These are phyloP conservation scores for Xestoiulus laeticollis DNA, from an alignment of 2,888 invertebrate species.

Conservation along the genomic window DNA sequence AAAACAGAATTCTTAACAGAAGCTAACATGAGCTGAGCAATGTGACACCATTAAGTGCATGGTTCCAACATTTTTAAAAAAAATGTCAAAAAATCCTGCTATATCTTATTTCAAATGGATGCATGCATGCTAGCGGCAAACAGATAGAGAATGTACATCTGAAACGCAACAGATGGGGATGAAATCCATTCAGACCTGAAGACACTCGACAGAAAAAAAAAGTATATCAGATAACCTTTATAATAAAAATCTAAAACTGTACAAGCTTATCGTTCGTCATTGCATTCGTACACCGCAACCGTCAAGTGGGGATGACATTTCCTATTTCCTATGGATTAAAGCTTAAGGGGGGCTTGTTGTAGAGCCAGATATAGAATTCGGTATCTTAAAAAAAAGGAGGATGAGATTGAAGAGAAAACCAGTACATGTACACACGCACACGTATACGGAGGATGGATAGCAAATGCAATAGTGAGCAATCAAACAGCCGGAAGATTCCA, in stretches of 20 bases:
- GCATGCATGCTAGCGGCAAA: too few relatives aligned
- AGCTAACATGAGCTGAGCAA: too few relatives aligned
- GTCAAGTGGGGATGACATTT: neutral
- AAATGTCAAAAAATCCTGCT: too few relatives aligned
- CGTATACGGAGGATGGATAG: neutral
- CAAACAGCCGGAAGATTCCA: neutral
- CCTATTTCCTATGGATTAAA: neutral
- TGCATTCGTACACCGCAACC: neutral
- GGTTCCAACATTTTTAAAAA: too few relatives aligned
- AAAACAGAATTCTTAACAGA: too few relatives aligned
- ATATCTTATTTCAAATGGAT: too few relatives aligned
- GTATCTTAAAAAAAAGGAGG: neutral
- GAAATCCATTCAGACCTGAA: too few relatives aligned
- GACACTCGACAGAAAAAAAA: too few relatives aligned
- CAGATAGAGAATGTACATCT: too few relatives aligned
- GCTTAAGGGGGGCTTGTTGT: neutral
- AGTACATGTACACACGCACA: neutral
- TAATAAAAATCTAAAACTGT: neutral
- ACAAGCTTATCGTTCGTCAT: neutral
- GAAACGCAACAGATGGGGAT: too few relatives aligned
- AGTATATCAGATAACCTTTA: neutral
- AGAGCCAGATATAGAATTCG: neutral
- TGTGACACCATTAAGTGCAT: too few relatives aligned
- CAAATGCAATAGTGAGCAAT: neutral
- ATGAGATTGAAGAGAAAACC: neutral